These are phyloP conservation scores for human (Homo sapiens) DNA, from an alignment of 2,113 vertebrate genomes.

Conservation along the genomic window GRCh38 chr6:38142001-38142500, in stretches of 20 bases:
- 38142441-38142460: neutral
- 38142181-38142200: neutral
- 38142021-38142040: neutral
- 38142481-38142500: neutral
- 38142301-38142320: neutral
- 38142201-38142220: neutral
- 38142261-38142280: neutral
- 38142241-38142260: neutral
- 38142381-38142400: neutral
- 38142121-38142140: neutral
- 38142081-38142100: neutral
- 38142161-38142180: neutral
- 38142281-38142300: neutral
- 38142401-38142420: neutral
- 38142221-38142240: neutral
- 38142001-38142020: neutral
- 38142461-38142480: neutral
- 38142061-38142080: neutral
- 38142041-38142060: neutral
- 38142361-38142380: neutral
- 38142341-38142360: neutral
- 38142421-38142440: neutral
- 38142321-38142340: neutral
- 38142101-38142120: neutral
- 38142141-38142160: neutral